These are phyloP conservation scores for Drosophila planitibia DNA, from an alignment of 2,888 invertebrate genomes.

Conservation along the genomic window DNA sequence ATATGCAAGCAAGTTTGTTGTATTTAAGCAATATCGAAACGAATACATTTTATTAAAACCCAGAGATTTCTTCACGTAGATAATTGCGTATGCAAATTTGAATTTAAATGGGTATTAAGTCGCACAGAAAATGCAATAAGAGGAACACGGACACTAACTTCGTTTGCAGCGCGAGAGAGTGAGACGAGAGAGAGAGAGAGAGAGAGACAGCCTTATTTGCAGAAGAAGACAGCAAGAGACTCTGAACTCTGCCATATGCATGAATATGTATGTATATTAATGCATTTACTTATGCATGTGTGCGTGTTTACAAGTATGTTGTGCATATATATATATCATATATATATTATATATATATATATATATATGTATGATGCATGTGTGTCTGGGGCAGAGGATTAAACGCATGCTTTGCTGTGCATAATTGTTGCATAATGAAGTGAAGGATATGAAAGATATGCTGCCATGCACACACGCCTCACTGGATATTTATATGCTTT, in stretches of 20 bases:
- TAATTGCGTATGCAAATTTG: slow-evolving; percentile 72
- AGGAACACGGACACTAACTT: slow-evolving; percentile 17
- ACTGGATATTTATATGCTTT: slow-evolving; percentile 76
- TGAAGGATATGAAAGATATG: slow-evolving; percentile 79
- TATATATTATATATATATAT: not conserved
- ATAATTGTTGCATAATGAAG: slow-evolving; percentile 81
- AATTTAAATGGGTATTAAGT: slow-evolving; percentile 78
- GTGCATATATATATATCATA: not conserved
- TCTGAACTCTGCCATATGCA: slow-evolving; percentile 32
- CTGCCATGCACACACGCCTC: slow-evolving; percentile 54
- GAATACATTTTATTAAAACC: slow-evolving; percentile 69
- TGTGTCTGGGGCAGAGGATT: slow-evolving; percentile 74
- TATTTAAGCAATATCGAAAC: slow-evolving; percentile 21
- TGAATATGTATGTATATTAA: slow-evolving; percentile 13
- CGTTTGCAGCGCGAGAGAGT: not conserved
- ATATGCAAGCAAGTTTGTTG: slow-evolving; percentile 11
- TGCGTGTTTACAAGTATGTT: not conserved
- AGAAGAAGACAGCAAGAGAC: slow-evolving; percentile 4
- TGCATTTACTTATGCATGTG: not conserved
- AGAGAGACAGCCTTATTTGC: not conserved
- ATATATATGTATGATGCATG: slow-evolving; percentile 14
- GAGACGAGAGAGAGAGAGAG: not conserved
- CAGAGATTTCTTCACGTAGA: slow-evolving; percentile 75
- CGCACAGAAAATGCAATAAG: slow-evolving; percentile 69
- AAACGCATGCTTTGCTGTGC: slow-evolving; percentile 80